These are phyloP conservation scores for Pristiophorus japonicus DNA, from an alignment of 2,113 vertebrate genomes.

Conservation along the genomic window DNA sequence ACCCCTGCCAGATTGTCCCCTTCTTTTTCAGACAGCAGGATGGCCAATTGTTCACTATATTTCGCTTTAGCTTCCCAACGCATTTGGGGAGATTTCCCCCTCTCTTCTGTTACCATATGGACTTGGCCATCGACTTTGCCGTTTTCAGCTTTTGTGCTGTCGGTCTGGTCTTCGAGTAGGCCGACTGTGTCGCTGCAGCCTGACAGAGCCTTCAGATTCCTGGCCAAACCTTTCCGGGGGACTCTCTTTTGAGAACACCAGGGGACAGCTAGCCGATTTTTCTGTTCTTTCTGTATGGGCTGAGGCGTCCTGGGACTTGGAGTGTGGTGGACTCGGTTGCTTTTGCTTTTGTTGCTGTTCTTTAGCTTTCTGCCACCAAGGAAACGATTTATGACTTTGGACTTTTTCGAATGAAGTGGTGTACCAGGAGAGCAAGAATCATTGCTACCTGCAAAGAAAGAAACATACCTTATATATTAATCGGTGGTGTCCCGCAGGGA, in stretches of 20 bases:
- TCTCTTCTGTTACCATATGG: not conserved
- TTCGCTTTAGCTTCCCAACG: not conserved
- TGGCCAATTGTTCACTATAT: not conserved
- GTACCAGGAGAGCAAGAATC: not conserved
- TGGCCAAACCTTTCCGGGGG: not conserved
- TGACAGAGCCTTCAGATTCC: not conserved
- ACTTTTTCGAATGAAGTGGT: not conserved
- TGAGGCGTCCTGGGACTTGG: not conserved
- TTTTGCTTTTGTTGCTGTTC: not conserved
- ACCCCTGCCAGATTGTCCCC: not conserved
- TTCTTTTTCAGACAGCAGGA: not conserved
- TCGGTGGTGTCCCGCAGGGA: no score
- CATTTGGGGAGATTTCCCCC: not conserved
- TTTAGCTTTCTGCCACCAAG: not conserved
- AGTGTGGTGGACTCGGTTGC: not conserved
- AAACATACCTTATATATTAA: not conserved
- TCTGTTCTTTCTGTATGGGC: not conserved
- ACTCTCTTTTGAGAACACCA: slow-evolving; percentile 19
- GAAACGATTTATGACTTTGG: not conserved
- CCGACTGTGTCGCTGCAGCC: slow-evolving; percentile 8
- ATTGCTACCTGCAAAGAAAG: not conserved
- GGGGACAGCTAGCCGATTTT: not conserved
- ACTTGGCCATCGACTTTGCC: not conserved
- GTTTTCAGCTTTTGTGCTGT: not conserved
- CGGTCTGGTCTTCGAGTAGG: not conserved